phyloP scores from a whole-genome alignment of 2,113 vertebrate species.

The Aythya baeri region DNA sequence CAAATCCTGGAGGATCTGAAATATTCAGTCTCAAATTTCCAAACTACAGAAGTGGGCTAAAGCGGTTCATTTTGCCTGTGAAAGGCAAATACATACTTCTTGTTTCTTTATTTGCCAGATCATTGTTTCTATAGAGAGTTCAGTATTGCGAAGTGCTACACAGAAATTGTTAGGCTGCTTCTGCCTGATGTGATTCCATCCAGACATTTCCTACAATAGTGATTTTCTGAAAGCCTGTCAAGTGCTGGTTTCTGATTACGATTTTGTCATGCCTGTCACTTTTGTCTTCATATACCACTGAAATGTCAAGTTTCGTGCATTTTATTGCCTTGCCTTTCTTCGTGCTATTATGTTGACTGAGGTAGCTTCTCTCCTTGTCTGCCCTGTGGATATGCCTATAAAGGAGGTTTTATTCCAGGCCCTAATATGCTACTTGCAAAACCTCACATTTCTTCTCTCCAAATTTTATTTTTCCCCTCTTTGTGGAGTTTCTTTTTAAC shows the following conservation, averaged over 20 bases:
- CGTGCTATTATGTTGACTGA: neutral
- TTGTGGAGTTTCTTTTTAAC: neutral
- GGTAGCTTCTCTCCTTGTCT: neutral
- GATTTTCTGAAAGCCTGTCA: neutral
- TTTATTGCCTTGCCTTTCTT: neutral
- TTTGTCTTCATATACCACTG: neutral
- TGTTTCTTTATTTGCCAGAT: neutral
- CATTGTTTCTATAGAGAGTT: neutral
- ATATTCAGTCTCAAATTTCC: neutral
- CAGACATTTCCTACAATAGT: neutral
- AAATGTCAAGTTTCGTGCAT: neutral
- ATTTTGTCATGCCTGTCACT: neutral
- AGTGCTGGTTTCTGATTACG: neutral
- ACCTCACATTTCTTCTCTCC: neutral
- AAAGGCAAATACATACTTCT: neutral
- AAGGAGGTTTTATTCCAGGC: neutral
- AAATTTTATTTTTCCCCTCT: neutral
- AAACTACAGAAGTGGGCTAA: neutral
- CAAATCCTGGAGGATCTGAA: neutral
- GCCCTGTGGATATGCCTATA: neutral
- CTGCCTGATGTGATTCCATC: neutral
- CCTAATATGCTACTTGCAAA: too few relatives aligned
- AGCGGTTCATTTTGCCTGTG: neutral
- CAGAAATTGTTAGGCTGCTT: neutral
- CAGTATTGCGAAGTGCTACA: accelerated